Evolutionary conservation across 2,888 invertebrate species (phyloP).

Genomic region (Idaea straminata): DNA sequence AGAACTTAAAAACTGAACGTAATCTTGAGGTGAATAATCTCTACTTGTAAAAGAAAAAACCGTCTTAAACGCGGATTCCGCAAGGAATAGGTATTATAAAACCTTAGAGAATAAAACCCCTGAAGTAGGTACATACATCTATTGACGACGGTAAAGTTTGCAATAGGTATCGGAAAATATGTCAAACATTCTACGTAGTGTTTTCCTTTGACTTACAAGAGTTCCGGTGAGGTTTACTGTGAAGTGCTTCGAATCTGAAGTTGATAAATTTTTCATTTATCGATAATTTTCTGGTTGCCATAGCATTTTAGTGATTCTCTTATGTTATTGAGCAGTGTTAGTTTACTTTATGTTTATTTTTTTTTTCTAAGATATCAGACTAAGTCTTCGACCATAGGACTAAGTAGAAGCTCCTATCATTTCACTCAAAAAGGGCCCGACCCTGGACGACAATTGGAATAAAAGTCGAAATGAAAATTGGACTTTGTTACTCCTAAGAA

Average conservation of each 20-base stretch:
- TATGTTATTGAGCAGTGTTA: background rate
- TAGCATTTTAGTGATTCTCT: background rate
- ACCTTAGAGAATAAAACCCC: background rate
- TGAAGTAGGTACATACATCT: background rate
- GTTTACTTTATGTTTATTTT: background rate
- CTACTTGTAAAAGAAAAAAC: no score
- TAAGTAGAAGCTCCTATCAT: no score
- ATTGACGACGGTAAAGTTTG: background rate
- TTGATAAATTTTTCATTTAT: background rate
- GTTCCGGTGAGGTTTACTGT: background rate
- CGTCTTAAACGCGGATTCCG: no score
- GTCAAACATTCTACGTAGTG: conserved; percentile 28
- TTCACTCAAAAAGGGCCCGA: no score
- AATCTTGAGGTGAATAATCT: no score
- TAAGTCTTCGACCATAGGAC: no score
- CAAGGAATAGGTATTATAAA: no score
- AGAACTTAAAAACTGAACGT: no score
- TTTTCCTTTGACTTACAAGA: conserved; percentile 26
- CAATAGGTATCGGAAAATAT: conserved; percentile 28
- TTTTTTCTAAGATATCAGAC: background rate
- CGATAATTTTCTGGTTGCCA: background rate
- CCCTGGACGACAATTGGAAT: no score
- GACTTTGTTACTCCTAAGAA: no score
- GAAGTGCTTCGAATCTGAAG: background rate
- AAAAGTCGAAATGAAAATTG: no score